These are phyloP conservation scores for Ceriagrion tenellum DNA, from an alignment of 2,888 invertebrate genomes.

Conservation along the genomic window DNA sequence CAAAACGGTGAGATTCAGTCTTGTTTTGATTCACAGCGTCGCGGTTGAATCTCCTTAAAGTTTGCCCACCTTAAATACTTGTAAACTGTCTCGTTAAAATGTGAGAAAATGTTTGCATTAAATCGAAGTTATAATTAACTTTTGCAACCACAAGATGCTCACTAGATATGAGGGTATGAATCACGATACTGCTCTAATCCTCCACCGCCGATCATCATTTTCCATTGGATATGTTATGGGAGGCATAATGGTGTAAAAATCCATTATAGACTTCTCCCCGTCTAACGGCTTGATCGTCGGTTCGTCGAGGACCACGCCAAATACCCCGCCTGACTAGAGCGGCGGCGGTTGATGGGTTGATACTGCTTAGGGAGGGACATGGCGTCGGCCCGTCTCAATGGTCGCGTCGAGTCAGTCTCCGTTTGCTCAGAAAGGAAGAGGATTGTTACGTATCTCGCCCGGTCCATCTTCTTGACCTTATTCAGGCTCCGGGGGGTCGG, in stretches of 20 bases:
- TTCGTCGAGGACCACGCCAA: not conserved
- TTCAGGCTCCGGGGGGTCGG: not conserved
- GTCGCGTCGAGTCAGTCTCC: not conserved
- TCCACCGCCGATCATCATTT: too few relatives aligned
- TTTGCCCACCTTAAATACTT: too few relatives aligned
- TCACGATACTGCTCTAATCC: too few relatives aligned
- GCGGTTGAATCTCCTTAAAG: too few relatives aligned
- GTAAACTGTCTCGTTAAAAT: too few relatives aligned
- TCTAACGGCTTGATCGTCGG: not conserved
- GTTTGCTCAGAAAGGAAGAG: conserved; percentile 23
- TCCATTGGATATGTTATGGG: too few relatives aligned
- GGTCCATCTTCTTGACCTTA: conserved; percentile 22
- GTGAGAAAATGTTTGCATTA: too few relatives aligned
- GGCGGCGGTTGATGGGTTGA: not conserved
- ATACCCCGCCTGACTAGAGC: not conserved
- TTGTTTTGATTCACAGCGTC: too few relatives aligned
- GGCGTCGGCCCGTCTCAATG: not conserved
- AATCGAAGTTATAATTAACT: too few relatives aligned
- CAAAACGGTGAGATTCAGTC: too few relatives aligned
- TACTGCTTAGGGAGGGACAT: not conserved
- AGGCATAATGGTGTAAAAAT: not conserved
- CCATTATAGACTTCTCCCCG: not conserved
- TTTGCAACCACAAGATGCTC: too few relatives aligned
- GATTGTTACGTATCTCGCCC: conserved; percentile 17
- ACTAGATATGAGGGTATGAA: too few relatives aligned